phyloP scores from a whole-genome alignment of 2,113 vertebrate species.

The Dicerorhinus sumatrensis region DNA sequence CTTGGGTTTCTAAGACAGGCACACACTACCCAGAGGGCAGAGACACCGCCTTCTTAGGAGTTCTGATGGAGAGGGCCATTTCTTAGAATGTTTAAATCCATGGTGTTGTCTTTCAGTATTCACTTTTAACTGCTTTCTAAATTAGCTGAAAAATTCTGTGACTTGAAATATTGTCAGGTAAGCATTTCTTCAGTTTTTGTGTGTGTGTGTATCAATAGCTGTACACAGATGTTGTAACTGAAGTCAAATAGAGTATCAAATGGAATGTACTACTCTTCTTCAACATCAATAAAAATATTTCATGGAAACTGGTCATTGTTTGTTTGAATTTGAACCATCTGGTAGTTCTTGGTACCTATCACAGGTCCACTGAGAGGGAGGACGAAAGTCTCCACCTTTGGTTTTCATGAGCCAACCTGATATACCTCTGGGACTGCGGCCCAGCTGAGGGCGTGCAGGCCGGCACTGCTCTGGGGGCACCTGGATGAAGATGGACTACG shows the following conservation, averaged over 20 bases:
- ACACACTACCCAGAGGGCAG: neutral
- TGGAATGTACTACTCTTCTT: constrained; percentile 74
- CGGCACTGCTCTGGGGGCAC: constrained; percentile 45
- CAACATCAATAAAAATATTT: constrained; percentile 87
- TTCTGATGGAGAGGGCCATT: neutral
- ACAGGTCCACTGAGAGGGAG: neutral
- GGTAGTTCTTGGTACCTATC: neutral
- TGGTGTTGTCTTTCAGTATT: neutral
- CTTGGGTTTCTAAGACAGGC: rapidly evolving
- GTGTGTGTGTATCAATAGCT: constrained; percentile 64
- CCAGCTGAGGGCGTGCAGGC: neutral
- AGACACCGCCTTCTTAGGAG: neutral
- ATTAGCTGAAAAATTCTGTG: neutral
- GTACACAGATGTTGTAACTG: constrained; percentile 73
- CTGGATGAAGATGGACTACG: constrained; percentile 67
- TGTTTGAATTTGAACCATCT: constrained; percentile 79
- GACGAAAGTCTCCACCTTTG: neutral
- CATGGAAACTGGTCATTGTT: constrained; percentile 84
- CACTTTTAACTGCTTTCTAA: neutral
- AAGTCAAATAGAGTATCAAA: constrained; percentile 36
- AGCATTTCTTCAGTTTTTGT: constrained; percentile 58
- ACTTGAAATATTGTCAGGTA: constrained; percentile 74
- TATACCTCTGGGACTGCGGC: neutral
- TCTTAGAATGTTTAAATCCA: neutral
- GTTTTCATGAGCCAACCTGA: neutral